Evolutionary conservation across 2,888 invertebrate genomes (phyloP).

Genomic region (Automeris io): DNA sequence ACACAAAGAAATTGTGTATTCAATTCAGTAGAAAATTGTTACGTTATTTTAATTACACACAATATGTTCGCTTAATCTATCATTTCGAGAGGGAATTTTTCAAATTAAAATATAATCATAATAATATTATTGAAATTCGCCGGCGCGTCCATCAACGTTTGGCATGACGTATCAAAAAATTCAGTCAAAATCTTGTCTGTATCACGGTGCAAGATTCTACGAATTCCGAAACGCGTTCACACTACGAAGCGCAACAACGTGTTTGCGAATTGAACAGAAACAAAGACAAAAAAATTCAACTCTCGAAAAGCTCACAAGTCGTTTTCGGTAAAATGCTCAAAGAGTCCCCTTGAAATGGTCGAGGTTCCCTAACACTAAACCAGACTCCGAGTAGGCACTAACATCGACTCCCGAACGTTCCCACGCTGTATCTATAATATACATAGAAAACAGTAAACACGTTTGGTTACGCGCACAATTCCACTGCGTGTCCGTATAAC

Average conservation of each 20-base stretch:
- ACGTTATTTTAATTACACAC: conserved; percentile 63
- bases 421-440: conserved; percentile 53
- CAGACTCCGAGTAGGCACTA: conserved; percentile 72
- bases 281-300: conserved; percentile 35
- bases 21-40: conserved; percentile 67
- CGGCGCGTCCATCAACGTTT: conserved; percentile 9
- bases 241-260: conserved; percentile 13
- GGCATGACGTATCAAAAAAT: conserved; percentile 28
- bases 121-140: conserved; percentile 4
- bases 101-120: conserved; percentile 5
- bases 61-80: conserved; percentile 58
- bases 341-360: conserved; percentile 39
- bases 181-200: conserved; percentile 45
- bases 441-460: conserved; percentile 70
- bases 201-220: conserved; percentile 39
- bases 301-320: conserved; percentile 53
- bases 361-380: conserved; percentile 56
- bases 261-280: conserved; percentile 13
- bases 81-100: conserved; percentile 55
- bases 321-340: conserved; percentile 60
- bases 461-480: conserved; percentile 66
- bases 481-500: conserved; percentile 66
- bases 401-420: conserved; percentile 58
- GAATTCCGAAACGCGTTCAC: conserved; percentile 28
- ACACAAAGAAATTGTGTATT: conserved; percentile 16